Evolutionary conservation across 2,888 invertebrate genomes (phyloP).

Genomic region (Uloborus plumipes): DNA sequence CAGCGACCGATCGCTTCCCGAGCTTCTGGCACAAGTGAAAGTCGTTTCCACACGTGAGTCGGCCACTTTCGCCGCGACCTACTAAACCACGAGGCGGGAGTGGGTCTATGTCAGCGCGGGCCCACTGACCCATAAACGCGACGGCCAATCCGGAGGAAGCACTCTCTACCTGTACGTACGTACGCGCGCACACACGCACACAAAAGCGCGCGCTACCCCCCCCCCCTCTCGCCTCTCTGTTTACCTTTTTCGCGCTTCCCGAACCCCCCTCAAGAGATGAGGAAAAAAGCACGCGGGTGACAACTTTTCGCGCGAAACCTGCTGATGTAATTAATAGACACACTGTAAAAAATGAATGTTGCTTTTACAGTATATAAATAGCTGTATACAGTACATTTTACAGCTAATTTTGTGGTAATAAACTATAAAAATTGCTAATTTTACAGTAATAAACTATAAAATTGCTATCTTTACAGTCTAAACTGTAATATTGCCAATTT

Average conservation of each 20-base stretch:
- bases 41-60: conserved; percentile 43
- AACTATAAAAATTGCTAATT: too few relatives aligned
- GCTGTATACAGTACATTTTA: too few relatives aligned
- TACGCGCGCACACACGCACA: conserved; percentile 24
- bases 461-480: too few relatives aligned
- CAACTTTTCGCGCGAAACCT: neutral
- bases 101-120: conserved; percentile 64
- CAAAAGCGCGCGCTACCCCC: conserved; percentile 21
- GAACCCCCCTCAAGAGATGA: neutral
- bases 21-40: conserved; percentile 45
- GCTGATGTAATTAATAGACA: too few relatives aligned
- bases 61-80: conserved; percentile 63
- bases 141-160: conserved; percentile 37
- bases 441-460: too few relatives aligned
- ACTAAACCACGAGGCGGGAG: conserved; percentile 48
- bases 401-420: too few relatives aligned
- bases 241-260: conserved; percentile 1
- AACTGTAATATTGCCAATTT: too few relatives aligned
- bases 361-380: too few relatives aligned
- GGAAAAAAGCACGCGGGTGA: too few relatives aligned
- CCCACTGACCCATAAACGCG: conserved; percentile 61
- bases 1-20: conserved; percentile 2
- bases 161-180: conserved; percentile 52
- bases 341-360: too few relatives aligned
- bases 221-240: conserved; percentile 23